These are phyloP conservation scores for Sericinus montela DNA, from an alignment of 2,888 invertebrate genomes.

Conservation along the genomic window DNA sequence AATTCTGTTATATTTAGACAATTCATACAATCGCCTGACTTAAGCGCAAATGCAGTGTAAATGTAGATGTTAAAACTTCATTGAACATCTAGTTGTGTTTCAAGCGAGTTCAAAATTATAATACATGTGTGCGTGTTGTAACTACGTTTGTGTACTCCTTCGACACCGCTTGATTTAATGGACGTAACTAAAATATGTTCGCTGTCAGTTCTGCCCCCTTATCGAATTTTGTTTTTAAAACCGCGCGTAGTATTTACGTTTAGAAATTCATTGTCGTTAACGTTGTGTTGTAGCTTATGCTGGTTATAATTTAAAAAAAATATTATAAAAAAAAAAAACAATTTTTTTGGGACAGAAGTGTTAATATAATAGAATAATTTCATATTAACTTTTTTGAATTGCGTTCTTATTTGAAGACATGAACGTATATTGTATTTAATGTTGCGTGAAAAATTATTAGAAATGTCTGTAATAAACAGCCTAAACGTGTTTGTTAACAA, in stretches of 20 bases:
- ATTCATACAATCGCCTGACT: not conserved
- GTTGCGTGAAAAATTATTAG: not conserved
- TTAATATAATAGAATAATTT: not conserved
- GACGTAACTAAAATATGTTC: not conserved
- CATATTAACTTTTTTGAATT: not conserved
- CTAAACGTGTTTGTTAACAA: slow-evolving; percentile 35
- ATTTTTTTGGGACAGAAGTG: not conserved
- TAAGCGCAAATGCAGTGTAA: not conserved
- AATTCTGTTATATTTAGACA: not conserved
- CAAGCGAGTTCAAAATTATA: slow-evolving; percentile 11
- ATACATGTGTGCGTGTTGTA: slow-evolving; percentile 3
- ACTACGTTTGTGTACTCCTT: slow-evolving; percentile 2
- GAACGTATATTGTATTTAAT: not conserved
- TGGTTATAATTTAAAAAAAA: too few species aligned
- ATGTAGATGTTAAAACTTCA: not conserved
- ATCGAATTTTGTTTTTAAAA: slow-evolving; percentile 7
- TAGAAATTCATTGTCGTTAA: too few species aligned
- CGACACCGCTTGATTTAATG: slow-evolving; percentile 11
- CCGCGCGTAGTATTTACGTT: not conserved
- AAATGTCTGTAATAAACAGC: slow-evolving; percentile 4
- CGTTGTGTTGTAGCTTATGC: not conserved
- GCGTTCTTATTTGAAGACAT: not conserved
- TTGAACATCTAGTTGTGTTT: not conserved
- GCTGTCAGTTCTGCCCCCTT: slow-evolving; percentile 3
- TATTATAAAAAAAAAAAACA: too few species aligned